Evolutionary conservation across 2,888 invertebrate species (phyloP), one percentile per base, ranked within the genome.

Genomic region (Amblyjoppa proteus): DNA sequence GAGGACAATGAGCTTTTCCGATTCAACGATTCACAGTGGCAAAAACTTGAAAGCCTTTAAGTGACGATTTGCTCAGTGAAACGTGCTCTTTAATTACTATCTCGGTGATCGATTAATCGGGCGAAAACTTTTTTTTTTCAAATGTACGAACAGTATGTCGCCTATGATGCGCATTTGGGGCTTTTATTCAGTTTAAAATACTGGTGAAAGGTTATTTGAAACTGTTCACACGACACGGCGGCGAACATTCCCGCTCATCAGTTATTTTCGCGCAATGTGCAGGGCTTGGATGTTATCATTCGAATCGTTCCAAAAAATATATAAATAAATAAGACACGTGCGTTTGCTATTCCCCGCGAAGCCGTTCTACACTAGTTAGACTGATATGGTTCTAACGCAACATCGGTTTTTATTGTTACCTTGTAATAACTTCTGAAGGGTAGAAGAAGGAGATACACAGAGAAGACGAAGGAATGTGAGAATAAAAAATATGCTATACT

Each of bases 381-480:
- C 76, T 31, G 20, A 73, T 53, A 66, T 16, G 25, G 68, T 56
- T 31, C n/a, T 41, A 64, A 28, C 74, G 75, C 51, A 69, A 70
- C 51, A 56, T 71, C 61, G 13, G 49, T 83, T 83, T 86, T 81
- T 80, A 83, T 87, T 71, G 73, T 79, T 84, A 78, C 68, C 74
- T 66, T 83, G 77, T 78, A 84, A 84, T 81, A 70, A 49, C 45
- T 58, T 81, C 71, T 73, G 75, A 61, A 49, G 70, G 41, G 20
- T 70, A 49, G 45, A 49, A 20, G 38, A 31, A 38, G 34, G 69
- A 75, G 25, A 25, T 61, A 49, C 49, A 73, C 56, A 28, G 13
- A 49, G 53, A 71, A 20, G 28, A 66, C 16, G 68, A 53, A 78
- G 58, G 49, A 61, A 70, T 61, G 49, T 75, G 76, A 74, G 49